Evolutionary conservation across 2,113 vertebrate genomes (phyloP), one percentile per base, ranked within the genome.

Genomic region (Lamprologus lemairii): DNA sequence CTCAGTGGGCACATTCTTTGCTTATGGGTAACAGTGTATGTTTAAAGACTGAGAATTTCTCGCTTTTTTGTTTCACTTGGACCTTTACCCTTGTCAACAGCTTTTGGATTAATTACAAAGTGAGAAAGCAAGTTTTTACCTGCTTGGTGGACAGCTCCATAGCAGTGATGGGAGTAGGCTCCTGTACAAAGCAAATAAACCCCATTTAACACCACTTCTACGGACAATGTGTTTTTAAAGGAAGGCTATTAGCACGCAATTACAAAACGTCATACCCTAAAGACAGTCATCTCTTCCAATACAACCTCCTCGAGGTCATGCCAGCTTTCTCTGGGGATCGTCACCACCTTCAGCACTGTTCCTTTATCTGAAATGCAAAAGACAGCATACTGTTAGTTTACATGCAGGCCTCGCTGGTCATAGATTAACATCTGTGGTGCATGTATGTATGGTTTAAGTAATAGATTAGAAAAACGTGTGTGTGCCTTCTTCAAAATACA

Each of bases 61-160:
- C 12, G 0, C 11, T 81, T 49, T 82, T 58, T 79, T 54, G 16
- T 57, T 79, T 71, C 8, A 14, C 53, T 40, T 75, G 17, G 26
- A 10, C 31, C 71, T 55, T 26, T 31, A 82, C 26, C 80, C 51
- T 55, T 81, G 78, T 92, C 86, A 40, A 71, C 90, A 90, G 19
- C 54, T 54, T 83, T 42, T 21, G 26, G 57, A 40, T n/a, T 42
- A 86, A 82, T 83, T 16, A 87, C 54, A 26, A 68, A 5, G 84
- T 83, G 87, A 26, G 58, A 55, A 81, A 79, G 42, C 21, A n/a
- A 28, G 82, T 57, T 81, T 85, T 88, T 89, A 99, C 98, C 98
- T 99, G 98, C 90, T 99, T 99, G 54, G 98, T 99, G 68, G 98
- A 99, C 93, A 99, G 97, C 92, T 99, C 98, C 98, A 99, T 98